A percentile compares a stretch with the other conserved stretches of the same genome.
Conservation (phyloP, 2,888 invertebrate genomes). For the Lycaena phlaeas region DNA sequence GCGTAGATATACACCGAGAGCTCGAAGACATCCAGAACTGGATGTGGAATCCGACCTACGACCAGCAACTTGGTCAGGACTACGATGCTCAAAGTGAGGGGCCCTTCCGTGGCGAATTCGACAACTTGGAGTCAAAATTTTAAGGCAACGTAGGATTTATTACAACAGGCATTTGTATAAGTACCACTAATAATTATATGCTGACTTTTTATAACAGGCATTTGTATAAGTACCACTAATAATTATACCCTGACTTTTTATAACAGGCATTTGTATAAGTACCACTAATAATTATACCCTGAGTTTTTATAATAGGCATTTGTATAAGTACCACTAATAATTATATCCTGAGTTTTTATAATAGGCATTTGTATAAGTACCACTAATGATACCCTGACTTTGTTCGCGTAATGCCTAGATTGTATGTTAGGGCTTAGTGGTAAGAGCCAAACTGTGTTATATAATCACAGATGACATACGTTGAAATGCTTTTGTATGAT, state of each 20-base stretch:
- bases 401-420: no score
- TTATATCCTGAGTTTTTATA: background rate
- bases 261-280: background rate
- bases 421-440: no score
- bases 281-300: background rate
- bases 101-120: background rate
- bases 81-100: slow-evolving; percentile 6
- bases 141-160: background rate
- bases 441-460: no score
- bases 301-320: background rate
- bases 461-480: no score
- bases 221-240: background rate
- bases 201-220: background rate
- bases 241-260: background rate
- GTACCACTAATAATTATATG: background rate
- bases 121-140: background rate
- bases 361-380: background rate
- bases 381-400: no score
- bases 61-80: no score
- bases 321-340: background rate
- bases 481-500: no score
- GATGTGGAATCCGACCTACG: slow-evolving; percentile 6
- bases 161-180: background rate
- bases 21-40: slow-evolving; percentile 3
- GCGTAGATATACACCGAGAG: background rate